Base-by-base conservation (phyloP, 53 echinoderm and acorn worm species). In the Patiria pectinifera region DNA sequence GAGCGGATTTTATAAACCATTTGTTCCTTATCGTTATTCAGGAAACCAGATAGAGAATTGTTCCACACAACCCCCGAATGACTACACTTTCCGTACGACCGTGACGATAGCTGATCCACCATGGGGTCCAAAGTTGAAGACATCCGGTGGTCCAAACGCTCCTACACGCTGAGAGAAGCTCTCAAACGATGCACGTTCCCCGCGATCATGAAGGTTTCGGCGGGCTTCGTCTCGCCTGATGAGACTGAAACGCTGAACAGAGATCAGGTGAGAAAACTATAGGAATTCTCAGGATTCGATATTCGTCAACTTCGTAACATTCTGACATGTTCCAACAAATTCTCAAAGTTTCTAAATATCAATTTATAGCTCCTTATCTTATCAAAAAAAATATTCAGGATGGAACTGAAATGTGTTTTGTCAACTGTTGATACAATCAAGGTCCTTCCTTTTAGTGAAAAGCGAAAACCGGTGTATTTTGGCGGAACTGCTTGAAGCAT, bases 41-140 rank as follows among this genome's bases (percentile, higher is more conserved):
- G 24, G 74, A 74, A n/a, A 74, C 24, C 3, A 74, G 24, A 74
- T 74, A 74, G 10, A 66, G 66, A 74, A 9, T 23, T 74, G 74
- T 4, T 24, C 74, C n/a, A 74, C 4, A 74, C 24, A 4, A 21
- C 23, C 53, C 4, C 22, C 74, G 74, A 23, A n/a, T 74, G 74
- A 79, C 45, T 45, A 47, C 25, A 76, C 11, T 24, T 45, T 79
- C 80, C 10, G 11, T 13, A 47, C 80, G 76, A 87, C 75, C 85
- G 69, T 85, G 16, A 18, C 78, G 26, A 35, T 86, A 18, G 48
- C 82, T 44, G 26, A 45, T 18, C 43, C 44, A 80, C 63, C 93
- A 88, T 71, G 88, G 88, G 82, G 61, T 93, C 94, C 19, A 97
- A 96, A 84, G 96, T 97, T 21, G 91, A 96, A 78, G 97, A 97